Base-by-base conservation (phyloP, 2,888 invertebrate species). In the Netelia melanura region DNA sequence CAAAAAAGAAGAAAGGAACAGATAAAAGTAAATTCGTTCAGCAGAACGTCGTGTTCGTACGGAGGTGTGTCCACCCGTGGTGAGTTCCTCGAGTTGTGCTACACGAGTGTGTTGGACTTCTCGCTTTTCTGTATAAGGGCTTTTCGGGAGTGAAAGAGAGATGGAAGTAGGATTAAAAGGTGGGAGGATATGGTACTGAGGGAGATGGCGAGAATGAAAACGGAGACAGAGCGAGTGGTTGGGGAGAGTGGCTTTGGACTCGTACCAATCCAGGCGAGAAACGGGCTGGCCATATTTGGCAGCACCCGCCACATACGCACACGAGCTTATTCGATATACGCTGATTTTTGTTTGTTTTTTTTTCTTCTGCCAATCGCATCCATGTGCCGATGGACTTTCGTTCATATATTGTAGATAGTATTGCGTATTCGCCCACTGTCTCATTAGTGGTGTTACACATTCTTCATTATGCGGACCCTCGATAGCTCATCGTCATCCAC, bases 251-350 rank as follows among this genome's bases (percentile, higher is more conserved):
- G 44, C 62, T 58, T 44, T 62, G 54, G n/a, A 52, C 77, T 75
- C 77, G 81, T 43, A 75, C 75, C 79, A 86, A 88, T 87, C 88
- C 84, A 87, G 89, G 80, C 86, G 86, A 88, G 89, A 87, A 88
- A 87, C 86, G 84, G 71, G 86, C 87, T 88, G 89, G 67, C 90
- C 89, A 88, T 90, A 90, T 90, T 89, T 88, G 90, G 90, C 80
- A 83, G 75, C 87, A 84, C 86, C 86, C 84, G 86, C 82, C 85
- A 88, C 83, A 72, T 76, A 82, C 79, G 62, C 58, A 43, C 61
- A 48, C 56, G 48, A 80, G 25, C 62, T 62, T 70, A 64, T 65
- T 56, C 64, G 17, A 11, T 23, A 52, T 48, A 79, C 43, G 52
- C n/a, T 64, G 61, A 58, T 65, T 84, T 75, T 58, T 85, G 83